Evolutionary conservation across 1,140 invertebrate species (phyloP), one percentile per base, ranked within the genome.

Genomic region (Aphelenchoides fujianensis): DNA sequence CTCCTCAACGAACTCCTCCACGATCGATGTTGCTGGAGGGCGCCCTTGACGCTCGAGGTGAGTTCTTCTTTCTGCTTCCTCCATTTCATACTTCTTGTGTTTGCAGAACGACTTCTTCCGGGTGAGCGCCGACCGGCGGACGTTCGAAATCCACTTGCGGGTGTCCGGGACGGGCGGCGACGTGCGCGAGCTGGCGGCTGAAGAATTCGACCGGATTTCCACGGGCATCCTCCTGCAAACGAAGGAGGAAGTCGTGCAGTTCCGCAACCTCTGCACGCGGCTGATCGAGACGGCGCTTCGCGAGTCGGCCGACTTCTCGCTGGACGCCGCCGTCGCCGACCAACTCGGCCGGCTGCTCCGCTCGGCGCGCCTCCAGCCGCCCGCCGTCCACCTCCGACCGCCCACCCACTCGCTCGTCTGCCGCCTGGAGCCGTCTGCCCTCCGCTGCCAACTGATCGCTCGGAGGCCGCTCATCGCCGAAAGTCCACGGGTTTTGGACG

Each of bases 1-100:
- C 64, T 52, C 23, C 73, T 75, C 31, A 54, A 70, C 28, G 48
- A 78, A 35, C 34, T 37, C 35, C 12, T 78, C 35, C 36, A 41
- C 0, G 30, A 52, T 63, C 48, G 61, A 41, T 68, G 34, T 67
- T 75, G 59, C 63, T 9, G n/a, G 1, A 55, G 73, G 16, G 37
- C 64, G n/a, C 63, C 61, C 37, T 37, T 71, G 31, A 23, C 36
- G 5, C 23, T 62, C 19, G 19, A 48, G 54, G 74, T 75, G 19
- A 34, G 12, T 48, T 48, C 23, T 48, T 48, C 23, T 48, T 48
- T 48, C 41, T 48, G 12, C 23, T 48, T 48, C 23, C 23, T 48
- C 23, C 23, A 27, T 23, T 48, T 48, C 23, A 12, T 48, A 12
- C 23, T 48, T 48, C 23, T 48, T 48, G 12, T 48, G 12, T 48